Base-by-base conservation (phyloP, 2,888 invertebrate genomes). In the Sipunculus nudus region DNA sequence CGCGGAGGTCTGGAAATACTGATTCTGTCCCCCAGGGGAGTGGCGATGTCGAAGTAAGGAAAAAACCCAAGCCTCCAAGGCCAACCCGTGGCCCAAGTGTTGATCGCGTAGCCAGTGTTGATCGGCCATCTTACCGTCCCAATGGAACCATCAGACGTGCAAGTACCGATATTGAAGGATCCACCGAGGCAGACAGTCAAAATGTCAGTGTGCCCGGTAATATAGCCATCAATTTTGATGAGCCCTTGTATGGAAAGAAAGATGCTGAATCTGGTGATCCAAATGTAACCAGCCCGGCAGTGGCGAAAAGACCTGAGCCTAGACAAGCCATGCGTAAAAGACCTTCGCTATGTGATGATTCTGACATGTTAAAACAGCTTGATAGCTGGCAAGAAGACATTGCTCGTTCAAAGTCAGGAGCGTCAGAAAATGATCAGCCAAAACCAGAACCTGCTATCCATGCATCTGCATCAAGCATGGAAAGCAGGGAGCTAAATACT, bases 271-370 rank as follows among this genome's bases (percentile, higher is more conserved):
- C 5, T 5, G 35, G 6, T n/a, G n/a, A n/a, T n/a, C n/a, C n/a
- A n/a, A n/a, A n/a, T n/a, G n/a, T n/a, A n/a, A n/a, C n/a, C n/a
- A n/a, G 8, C 13, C 13, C 19, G 43, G 13, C 43, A 43, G 21
- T 43, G 43, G 21, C 43, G 19, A 43, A 19, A 43, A 19, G 13
- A 43, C 43, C 43, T 10, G 43, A 43, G 13, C 19, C 21, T 8
- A 31, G 54, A 43, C 49, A 59, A 39, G 35, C 59, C 13, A 41
- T 59, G 23, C 54, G 58, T 48, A 61, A 53, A 13, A 64, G 61
- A 41, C 64, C 64, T 4, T 64, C n/a, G n/a, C n/a, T n/a, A n/a
- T n/a, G n/a, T n/a, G n/a, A n/a, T n/a, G n/a, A n/a, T n/a, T n/a
- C n/a, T n/a, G n/a, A n/a, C n/a, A n/a, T n/a, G n/a, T n/a, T n/a